phyloP scores from a whole-genome alignment of 2,888 invertebrate species.

The Argyresthia albistria region DNA sequence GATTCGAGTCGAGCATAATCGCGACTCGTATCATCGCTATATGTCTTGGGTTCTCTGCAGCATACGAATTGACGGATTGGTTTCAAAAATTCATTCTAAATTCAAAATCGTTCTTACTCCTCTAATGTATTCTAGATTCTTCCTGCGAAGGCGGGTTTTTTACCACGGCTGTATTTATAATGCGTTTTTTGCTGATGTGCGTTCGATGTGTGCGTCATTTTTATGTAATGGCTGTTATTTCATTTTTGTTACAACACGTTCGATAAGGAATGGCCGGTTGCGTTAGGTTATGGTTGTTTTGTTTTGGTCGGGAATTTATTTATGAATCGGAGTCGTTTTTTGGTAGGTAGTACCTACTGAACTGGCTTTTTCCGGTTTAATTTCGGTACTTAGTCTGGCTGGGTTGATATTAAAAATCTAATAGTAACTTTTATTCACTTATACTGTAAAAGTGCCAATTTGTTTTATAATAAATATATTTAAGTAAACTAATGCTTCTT shows the following conservation, averaged over 20 bases:
- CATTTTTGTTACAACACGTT: conserved; percentile 16
- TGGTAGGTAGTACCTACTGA: conserved; percentile 12
- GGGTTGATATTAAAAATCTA: no score
- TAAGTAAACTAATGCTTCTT: no score
- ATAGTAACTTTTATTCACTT: no score
- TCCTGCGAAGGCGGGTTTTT: conserved; percentile 15
- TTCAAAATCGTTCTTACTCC: conserved; percentile 38
- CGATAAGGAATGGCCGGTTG: conserved; percentile 21
- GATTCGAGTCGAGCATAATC: no score
- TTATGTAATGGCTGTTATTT: conserved; percentile 26
- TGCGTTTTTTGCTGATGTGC: conserved; percentile 6
- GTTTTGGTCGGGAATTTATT: conserved; percentile 16
- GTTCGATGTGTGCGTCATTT: conserved; percentile 16
- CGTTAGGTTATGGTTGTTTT: conserved; percentile 41
- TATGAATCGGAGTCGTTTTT: conserved; percentile 29
- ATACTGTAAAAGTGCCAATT: no score
- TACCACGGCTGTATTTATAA: conserved; percentile 8
- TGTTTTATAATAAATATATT: no score
- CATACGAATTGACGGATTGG: conserved; percentile 37
- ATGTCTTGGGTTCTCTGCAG: conserved; percentile 38
- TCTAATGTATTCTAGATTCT: conserved; percentile 3
- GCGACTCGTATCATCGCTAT: no score
- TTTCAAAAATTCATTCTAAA: conserved; percentile 43
- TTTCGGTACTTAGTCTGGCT: neutral
- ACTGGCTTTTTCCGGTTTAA: neutral